Base-by-base conservation (phyloP, 2,888 invertebrate species). In the Dorcus parallelipipedus region DNA sequence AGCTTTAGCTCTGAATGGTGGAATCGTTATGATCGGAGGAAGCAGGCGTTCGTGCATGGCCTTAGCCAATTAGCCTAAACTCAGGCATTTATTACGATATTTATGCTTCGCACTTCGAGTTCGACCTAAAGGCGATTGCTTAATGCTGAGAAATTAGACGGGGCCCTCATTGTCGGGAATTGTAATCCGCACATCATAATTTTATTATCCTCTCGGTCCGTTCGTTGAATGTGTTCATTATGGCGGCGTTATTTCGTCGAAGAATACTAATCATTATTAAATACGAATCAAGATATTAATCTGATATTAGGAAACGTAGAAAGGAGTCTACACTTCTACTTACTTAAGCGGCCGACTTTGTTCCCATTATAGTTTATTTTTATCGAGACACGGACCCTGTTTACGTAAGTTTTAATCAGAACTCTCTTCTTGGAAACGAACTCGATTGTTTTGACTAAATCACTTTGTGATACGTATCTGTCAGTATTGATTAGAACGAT, bases 171-270 rank as follows among this genome's bases (percentile, higher is more conserved):
- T 54, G 48, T 54, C 45, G 48, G 38, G 9, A 23, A 38, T 40
- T 54, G 54, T 54, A 54, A 54, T 54, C 54, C 54, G n/a, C 48
- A 54, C 54, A 48, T 54, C 54, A 48, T 54, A 54, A 47, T 54
- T 54, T 54, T 54, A 54, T 54, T 54, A 54, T 54, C 38, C 48
- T 45, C 20, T 48, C 38, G 40, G 26, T 39, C 50, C 39, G 40
- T 50, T 20, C 50, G 50, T 38, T 40, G 10, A 8, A 50, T 39
- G 38, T 14, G 14, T 50, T 50, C 50, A 50, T 39, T 33, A 38
- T 49, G 49, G 38, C 49, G 38, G 38, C 38, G 40, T 14, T 50
- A 38, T 38, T 38, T 39, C 20, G 38, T 39, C 38, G 38, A 54
- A 56, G 56, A 41, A 38, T 43, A 23, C 42, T 49, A 49, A 50